Percentiles rank a stretch among this genome's conserved stretches.
phyloP scores from a whole-genome alignment of 2,113 vertebrate species.

The Cyanistes caeruleus region DNA sequence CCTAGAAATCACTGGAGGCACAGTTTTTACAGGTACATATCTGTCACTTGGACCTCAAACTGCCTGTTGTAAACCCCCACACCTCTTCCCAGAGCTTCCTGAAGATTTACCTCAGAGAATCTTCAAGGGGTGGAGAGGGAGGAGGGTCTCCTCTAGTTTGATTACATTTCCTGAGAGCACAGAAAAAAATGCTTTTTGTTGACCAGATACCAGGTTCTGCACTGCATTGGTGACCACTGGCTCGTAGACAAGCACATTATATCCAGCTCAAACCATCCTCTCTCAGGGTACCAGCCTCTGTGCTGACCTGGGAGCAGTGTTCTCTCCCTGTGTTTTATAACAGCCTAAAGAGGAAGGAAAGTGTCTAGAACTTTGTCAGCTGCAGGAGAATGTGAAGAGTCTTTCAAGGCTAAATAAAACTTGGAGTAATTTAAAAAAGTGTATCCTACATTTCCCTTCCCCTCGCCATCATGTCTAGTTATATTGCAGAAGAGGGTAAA shows the following conservation, averaged over 20 bases:
- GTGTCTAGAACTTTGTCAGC: neutral
- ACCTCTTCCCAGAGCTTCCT: neutral
- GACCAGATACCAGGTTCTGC: neutral
- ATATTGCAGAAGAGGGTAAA: slow-evolving; percentile 14
- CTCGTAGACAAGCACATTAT: neutral
- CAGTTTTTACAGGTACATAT: neutral
- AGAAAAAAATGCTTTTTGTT: neutral
- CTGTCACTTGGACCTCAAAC: neutral
- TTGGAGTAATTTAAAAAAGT: neutral
- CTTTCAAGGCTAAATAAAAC: slow-evolving; percentile 21
- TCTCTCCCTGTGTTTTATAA: neutral
- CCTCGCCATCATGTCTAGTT: neutral
- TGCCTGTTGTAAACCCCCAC: neutral
- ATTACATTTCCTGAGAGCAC: neutral
- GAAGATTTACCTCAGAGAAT: neutral
- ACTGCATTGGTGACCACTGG: neutral
- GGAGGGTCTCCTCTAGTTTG: neutral
- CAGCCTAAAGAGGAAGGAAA: neutral
- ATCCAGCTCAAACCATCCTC: neutral
- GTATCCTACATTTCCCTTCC: neutral
- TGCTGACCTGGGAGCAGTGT: neutral
- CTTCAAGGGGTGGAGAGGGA: fast-evolving
- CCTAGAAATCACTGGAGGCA: neutral
- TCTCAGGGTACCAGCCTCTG: neutral
- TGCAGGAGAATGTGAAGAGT: neutral